Conservation (phyloP, 2,113 vertebrate genomes). For the Misgurnus anguillicaudatus region DNA sequence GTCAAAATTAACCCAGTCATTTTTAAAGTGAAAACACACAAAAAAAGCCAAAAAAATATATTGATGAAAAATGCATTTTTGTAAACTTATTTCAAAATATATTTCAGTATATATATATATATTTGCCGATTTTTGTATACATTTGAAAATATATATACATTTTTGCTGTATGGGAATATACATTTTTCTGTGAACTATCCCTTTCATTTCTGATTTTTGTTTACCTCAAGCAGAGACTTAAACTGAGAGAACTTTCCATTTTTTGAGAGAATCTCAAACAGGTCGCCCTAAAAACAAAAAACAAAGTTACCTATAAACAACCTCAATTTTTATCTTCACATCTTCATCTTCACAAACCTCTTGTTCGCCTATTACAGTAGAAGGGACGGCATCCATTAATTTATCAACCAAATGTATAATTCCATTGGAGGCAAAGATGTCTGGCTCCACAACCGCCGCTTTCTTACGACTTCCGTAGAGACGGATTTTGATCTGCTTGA, state of each 20-base stretch:
- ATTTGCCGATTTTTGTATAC: too few relatives aligned
- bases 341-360: slow-evolving; percentile 69
- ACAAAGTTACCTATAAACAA: neutral
- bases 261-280: slow-evolving; percentile 80
- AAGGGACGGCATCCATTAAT: slow-evolving; percentile 78
- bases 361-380: slow-evolving; percentile 76
- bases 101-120: too few relatives aligned
- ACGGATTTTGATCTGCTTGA: slow-evolving; percentile 76
- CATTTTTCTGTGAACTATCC: too few relatives aligned
- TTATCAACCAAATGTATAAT: slow-evolving; percentile 87
- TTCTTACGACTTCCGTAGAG: slow-evolving; percentile 80
- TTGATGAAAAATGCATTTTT: too few relatives aligned
- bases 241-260: slow-evolving; percentile 81
- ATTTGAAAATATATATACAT: too few relatives aligned
- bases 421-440: slow-evolving; percentile 87
- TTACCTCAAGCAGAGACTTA: slow-evolving; percentile 82
- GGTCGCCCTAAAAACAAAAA: slow-evolving; percentile 75
- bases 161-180: too few relatives aligned
- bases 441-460: slow-evolving; percentile 75
- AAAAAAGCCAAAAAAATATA: too few relatives aligned
- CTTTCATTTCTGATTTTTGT: neutral
- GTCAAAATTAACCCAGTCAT: too few relatives aligned
- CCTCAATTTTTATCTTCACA: too few relatives aligned
- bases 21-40: too few relatives aligned
- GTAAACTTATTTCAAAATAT: too few relatives aligned